Percentiles rank a stretch among this genome's conserved stretches.
These are phyloP conservation scores for Polietes domitor DNA, from an alignment of 2,888 invertebrate species.

Conservation along the genomic window DNA sequence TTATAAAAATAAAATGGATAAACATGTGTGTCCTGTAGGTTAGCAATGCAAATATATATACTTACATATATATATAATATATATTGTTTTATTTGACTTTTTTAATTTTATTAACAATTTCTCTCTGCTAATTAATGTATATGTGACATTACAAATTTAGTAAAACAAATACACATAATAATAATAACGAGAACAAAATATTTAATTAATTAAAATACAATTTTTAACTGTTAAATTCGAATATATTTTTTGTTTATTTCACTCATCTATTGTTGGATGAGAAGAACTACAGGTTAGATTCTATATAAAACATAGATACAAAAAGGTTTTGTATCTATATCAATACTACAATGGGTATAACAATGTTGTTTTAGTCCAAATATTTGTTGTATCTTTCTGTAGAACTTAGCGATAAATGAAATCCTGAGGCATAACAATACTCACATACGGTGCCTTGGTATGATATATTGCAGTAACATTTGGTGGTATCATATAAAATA, in stretches of 20 bases:
- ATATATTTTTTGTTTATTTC: background rate
- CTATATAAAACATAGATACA: too few relatives aligned
- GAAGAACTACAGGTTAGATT: too few relatives aligned
- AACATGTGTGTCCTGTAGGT: slow-evolving; percentile 48
- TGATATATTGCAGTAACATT: too few relatives aligned
- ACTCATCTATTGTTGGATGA: too few relatives aligned
- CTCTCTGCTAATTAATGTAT: slow-evolving; percentile 46
- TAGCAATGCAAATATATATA: slow-evolving; percentile 44
- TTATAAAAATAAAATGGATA: background rate
- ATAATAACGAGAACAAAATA: slow-evolving; percentile 3
- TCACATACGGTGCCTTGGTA: too few relatives aligned
- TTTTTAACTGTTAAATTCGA: slow-evolving; percentile 5
- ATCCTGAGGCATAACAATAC: too few relatives aligned
- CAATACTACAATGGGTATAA: too few relatives aligned
- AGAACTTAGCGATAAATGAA: too few relatives aligned
- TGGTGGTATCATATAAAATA: too few relatives aligned
- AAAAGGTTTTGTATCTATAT: too few relatives aligned
- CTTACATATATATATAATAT: slow-evolving; percentile 26
- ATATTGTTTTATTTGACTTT: slow-evolving; percentile 37
- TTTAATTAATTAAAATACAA: slow-evolving; percentile 30
- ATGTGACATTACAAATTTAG: slow-evolving; percentile 36
- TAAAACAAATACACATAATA: slow-evolving; percentile 20
- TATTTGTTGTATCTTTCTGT: too few relatives aligned
- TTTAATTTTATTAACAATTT: slow-evolving; percentile 39
- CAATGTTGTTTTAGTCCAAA: too few relatives aligned